These are phyloP conservation scores for Poecilia gillii DNA, from an alignment of 2,797 vertebrate species.

Conservation along the genomic window DNA sequence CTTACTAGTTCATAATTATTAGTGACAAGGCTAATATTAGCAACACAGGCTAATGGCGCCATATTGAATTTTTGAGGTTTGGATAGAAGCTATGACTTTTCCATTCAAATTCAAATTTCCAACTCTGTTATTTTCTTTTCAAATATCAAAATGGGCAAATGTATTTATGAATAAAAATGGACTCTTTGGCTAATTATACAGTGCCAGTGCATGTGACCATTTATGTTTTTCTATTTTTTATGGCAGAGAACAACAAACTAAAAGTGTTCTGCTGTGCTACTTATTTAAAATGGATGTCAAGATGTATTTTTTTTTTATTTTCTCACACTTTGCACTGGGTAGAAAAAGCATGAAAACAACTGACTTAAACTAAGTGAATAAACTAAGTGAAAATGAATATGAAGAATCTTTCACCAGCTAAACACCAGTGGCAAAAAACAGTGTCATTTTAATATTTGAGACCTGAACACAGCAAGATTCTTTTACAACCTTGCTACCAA, in stretches of 20 bases:
- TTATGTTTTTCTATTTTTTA: not conserved
- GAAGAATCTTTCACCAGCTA: not conserved
- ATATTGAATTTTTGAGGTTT: not conserved
- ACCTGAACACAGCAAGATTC: not conserved
- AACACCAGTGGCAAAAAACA: not conserved
- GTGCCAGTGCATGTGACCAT: not conserved
- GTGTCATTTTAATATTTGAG: not conserved
- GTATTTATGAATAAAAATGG: not conserved
- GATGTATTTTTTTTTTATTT: not conserved
- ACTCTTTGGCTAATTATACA: not conserved
- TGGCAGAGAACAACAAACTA: not conserved
- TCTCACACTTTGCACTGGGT: not conserved
- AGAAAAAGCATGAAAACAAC: not conserved
- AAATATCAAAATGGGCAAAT: not conserved
- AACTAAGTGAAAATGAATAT: too few relatives aligned
- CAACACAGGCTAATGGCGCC: not conserved
- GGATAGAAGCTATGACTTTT: not conserved
- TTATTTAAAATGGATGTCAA: not conserved
- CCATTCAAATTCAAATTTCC: not conserved
- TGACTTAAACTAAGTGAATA: not conserved
- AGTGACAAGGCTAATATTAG: not conserved
- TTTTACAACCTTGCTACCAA: not conserved
- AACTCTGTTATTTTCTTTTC: not conserved
- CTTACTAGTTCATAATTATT: not conserved
- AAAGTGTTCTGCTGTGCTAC: not conserved